Evolutionary conservation across 2,888 invertebrate genomes (phyloP), one percentile per base, ranked within the genome.

Genomic region (Euproctis similis): DNA sequence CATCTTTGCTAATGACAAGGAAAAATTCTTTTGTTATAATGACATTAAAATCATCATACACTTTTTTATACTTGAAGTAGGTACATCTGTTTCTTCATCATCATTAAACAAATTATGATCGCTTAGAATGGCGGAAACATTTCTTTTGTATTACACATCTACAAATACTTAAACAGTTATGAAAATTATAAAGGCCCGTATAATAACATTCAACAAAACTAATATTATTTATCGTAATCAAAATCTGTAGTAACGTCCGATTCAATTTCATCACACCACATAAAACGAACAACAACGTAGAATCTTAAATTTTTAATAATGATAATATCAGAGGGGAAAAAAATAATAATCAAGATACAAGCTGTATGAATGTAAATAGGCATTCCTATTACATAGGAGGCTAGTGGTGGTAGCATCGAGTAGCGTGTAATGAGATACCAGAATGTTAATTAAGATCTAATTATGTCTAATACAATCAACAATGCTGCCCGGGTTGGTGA

Each of bases 401-500:
- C 64, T 73, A 65, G 80, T 78, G n/a, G n/a, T n/a, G n/a, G n/a
- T 14, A 78, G 81, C 77, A 59, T 59, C 53, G 77, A 75, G 74
- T 66, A 80, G 75, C 82, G 78, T 81, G 81, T 82, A 84, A 84
- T 84, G 77, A 82, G 82, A 84, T 81, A 80, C 73, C 75, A 73
- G 75, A 82, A 82, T 80, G 78, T 80, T 84, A 82, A 84, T 82
- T 82, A 82, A 80, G 81, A 80, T 78, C 78, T 80, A 84, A 84
- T 84, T 80, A 82, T 80, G 62, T 81, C 74, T 82, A 84, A 82
- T 84, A 82, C 81, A 84, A 81, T 81, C 82, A 81, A 78, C 78
- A 78, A 82, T 76, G 78, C 73, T 77, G 77, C 75, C 71, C 69
- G 77, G 77, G 72, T 75, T 75, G 67, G 70, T 70, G 68, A 69